Evolutionary conservation across 2,797 vertebrate genomes (phyloP).

Genomic region (Triplophysa yarkandensis): DNA sequence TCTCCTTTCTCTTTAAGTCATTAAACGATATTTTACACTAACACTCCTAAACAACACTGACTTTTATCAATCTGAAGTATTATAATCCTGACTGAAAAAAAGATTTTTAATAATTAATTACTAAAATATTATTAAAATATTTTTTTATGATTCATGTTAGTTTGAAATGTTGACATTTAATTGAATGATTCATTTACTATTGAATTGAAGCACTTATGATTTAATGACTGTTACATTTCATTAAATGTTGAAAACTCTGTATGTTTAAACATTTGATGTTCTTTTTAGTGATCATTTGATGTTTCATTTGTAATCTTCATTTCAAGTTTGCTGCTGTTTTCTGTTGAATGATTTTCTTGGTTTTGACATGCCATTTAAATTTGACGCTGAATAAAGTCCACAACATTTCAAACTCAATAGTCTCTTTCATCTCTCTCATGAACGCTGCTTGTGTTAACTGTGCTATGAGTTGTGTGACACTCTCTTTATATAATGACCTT

Average conservation of each 20-base stretch:
- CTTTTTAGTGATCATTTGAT: background rate
- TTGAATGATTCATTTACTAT: background rate
- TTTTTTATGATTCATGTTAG: constrained; percentile 23
- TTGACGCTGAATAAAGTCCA: constrained; percentile 42
- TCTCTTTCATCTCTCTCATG: constrained; percentile 5
- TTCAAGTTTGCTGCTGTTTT: background rate
- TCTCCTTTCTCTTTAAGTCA: background rate
- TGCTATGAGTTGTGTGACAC: background rate
- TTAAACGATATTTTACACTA: background rate
- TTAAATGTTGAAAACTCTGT: background rate
- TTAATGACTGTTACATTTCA: background rate
- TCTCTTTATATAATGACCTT: constrained; percentile 25
- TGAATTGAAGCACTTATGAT: constrained; percentile 1
- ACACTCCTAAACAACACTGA: background rate
- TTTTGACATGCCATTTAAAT: constrained; percentile 37
- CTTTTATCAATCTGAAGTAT: background rate
- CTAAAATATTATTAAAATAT: too few relatives aligned
- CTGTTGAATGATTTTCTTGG: background rate
- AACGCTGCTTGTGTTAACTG: background rate
- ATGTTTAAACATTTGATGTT: background rate
- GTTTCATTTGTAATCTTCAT: background rate
- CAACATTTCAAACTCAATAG: constrained; percentile 27
- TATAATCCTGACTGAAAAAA: background rate
- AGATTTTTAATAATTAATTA: too few relatives aligned
- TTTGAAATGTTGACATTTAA: background rate